Evolutionary conservation across 2,888 invertebrate species (phyloP).

Genomic region (Odontomyia ornata): DNA sequence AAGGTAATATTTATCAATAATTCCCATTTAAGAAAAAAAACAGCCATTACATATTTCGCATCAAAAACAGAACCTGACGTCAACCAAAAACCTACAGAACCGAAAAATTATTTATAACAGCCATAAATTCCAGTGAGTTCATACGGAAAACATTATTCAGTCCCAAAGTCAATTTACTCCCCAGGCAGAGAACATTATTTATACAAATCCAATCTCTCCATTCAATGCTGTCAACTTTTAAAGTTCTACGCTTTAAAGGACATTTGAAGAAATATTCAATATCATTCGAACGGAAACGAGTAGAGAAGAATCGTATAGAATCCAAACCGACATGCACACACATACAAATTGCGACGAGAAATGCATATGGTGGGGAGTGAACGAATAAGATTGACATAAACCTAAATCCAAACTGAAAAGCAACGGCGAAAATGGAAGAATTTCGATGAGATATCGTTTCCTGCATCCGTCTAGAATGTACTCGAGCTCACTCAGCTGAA

Average conservation of each 20-base stretch:
- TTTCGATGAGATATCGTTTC: conserved; percentile 31
- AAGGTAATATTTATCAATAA: no score
- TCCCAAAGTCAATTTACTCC: conserved; percentile 2
- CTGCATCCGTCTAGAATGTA: conserved; percentile 29
- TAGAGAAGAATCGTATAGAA: neutral
- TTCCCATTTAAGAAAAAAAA: no score
- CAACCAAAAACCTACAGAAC: neutral
- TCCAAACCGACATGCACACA: neutral
- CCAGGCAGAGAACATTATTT: conserved; percentile 1
- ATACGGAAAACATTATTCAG: conserved; percentile 5
- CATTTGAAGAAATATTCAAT: conserved; percentile 4
- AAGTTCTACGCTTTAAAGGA: conserved; percentile 13
- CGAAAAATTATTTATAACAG: conserved; percentile 6
- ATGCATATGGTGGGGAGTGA: neutral
- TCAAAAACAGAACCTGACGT: no score
- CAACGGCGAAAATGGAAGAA: conserved; percentile 12
- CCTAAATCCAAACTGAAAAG: conserved; percentile 20
- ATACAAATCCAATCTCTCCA: neutral
- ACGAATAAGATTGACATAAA: neutral
- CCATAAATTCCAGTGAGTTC: neutral
- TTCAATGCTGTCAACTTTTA: neutral
- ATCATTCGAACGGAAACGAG: neutral
- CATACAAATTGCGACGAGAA: neutral
- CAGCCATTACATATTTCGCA: no score
- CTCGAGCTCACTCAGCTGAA: conserved; percentile 4